Conservation (phyloP, 2,113 vertebrate genomes). For the Odontophorus gujanensis region DNA sequence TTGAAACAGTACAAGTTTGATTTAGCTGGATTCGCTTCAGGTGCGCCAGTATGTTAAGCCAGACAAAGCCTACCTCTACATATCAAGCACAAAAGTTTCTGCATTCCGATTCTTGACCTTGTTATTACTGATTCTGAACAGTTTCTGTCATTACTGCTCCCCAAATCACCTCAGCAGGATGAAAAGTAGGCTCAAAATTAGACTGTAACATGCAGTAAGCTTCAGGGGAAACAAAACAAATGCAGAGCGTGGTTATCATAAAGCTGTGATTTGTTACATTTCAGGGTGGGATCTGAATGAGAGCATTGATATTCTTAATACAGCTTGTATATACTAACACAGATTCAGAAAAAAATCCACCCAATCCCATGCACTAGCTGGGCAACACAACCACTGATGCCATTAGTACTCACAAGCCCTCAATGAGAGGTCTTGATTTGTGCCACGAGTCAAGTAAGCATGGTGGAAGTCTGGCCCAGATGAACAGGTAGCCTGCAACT, state of each 20-base stretch:
- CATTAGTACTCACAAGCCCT: neutral
- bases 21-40: neutral
- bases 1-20: neutral
- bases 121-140: neutral
- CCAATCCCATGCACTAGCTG: neutral
- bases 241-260: rapidly evolving
- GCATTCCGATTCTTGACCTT: neutral
- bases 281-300: neutral
- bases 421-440: neutral
- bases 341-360: neutral
- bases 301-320: neutral
- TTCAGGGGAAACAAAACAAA: neutral
- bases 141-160: neutral
- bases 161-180: neutral
- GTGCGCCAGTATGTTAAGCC: neutral
- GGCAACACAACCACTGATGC: neutral
- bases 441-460: neutral
- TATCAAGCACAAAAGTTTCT: neutral
- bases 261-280: neutral
- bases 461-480: neutral
- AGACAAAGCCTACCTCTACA: neutral
- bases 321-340: neutral
- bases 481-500: neutral
- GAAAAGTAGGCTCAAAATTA: neutral
- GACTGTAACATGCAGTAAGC: neutral